Base-by-base conservation (phyloP, 2,113 vertebrate species). In the Hippocampus abdominalis region DNA sequence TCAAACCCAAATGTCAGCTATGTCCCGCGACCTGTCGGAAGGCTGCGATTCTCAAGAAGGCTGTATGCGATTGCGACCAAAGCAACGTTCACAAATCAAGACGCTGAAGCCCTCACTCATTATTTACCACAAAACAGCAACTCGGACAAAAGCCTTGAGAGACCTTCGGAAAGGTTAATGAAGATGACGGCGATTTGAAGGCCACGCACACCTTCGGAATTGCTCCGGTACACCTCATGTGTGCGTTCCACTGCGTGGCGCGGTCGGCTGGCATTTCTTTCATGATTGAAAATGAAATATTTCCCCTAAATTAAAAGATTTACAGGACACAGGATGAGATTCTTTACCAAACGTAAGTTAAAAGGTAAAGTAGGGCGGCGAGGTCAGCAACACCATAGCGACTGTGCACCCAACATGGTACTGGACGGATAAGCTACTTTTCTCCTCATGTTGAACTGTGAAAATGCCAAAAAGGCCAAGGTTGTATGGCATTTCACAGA, bases 201-300 rank as follows among this genome's bases (percentile, higher is more conserved):
- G 73, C 77, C 73, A 20, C 71, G 75, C 68, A 49, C 56, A 69
- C 73, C 86, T 74, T 70, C 75, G 72, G 80, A 76, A 72, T 64
- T 69, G 49, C 49, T 75, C 75, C 48, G 66, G 27, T 70, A 25
- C 46, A 6, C 18, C 63, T 66, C 21, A 18, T 44, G 1, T 64
- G 62, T 49, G 71, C 60, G 25, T 15, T 8, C 39, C 64, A 39
- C 39, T 74, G 56, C 49, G 59, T 66, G 68, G 61, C 23, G 29
- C 74, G 80, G 70, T 79, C 54, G 80, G 80, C 74, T 88, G 85
- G 84, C 88, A 86, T 89, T 89, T 89, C 79, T 91, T 89, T 36
- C 88, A 90, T 91, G 89, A 91, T 89, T 90, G 88, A 89, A 89
- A 91, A 90, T 81, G 81, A 86, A 79, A 78, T 85, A 36, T 20